Base-by-base conservation (phyloP, 2,113 vertebrate genomes). In the Eulemur macaco region DNA sequence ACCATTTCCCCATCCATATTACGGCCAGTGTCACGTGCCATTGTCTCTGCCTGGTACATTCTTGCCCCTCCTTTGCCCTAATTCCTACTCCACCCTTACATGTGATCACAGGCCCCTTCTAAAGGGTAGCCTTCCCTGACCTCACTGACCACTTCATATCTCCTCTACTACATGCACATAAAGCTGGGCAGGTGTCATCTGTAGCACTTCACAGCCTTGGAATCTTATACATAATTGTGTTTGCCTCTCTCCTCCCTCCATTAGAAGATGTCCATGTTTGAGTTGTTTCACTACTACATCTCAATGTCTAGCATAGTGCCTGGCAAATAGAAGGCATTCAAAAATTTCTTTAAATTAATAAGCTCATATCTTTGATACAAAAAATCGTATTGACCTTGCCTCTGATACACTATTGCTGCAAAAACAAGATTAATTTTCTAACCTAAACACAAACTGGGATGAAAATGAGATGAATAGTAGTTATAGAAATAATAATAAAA, bases 361-460 rank as follows among this genome's bases (percentile, higher is more conserved):
- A 81, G 8, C 37, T n/a, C 27, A 7, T 69, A 63, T 78, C 42
- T 80, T 84, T 73, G 14, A 73, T 64, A 63, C 31, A 58, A 86
- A 91, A 52, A 25, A 76, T 64, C 52, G 11, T 34, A 73, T 86
- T 73, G 21, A 86, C 60, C 60, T 96, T 85, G 31, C 31, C 47
- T 93, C 58, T 10, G 5, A 42, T 78, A 89, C 1, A 12, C 31
- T 47, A 78, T 54, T 60, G 42, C 17, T 60, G 0, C 66, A 34
- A 87, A 91, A 39, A 63, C 81, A 92, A 54, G 60, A 80, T 96
- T 96, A 68, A 91, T 87, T 95, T 80, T 95, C 12, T 86, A 73
- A 42, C 6, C 31, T 34, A 89, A 66, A 82, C 34, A 81, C 77
- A 91, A 74, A 64, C 52, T 81, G 45, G 29, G 37, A 69, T 95